phyloP scores from a whole-genome alignment of 1,140 invertebrate genomes.

The Babylonia areolata region DNA sequence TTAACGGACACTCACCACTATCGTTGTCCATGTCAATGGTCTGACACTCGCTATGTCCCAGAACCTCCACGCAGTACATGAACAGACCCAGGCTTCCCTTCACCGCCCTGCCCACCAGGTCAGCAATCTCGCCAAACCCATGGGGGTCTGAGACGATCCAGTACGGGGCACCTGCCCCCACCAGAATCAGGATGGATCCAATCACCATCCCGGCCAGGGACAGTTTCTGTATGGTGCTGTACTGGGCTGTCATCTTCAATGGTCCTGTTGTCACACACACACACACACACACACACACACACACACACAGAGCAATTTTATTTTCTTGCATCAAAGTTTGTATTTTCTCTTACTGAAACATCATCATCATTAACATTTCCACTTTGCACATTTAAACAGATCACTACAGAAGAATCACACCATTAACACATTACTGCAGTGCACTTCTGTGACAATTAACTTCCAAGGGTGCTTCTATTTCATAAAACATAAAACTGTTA shows the following conservation, averaged over 20 bases:
- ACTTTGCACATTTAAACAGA: too few relatives aligned
- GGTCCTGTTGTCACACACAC: too few relatives aligned
- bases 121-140: not conserved
- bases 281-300: too few relatives aligned
- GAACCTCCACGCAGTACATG: not conserved
- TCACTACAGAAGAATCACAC: too few relatives aligned
- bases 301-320: too few relatives aligned
- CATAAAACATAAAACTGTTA: too few relatives aligned
- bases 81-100: not conserved
- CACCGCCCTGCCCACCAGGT: not conserved
- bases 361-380: too few relatives aligned
- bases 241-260: slow-evolving; percentile 1
- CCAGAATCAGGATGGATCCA: slow-evolving; percentile 7
- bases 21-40: not conserved
- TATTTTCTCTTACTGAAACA: too few relatives aligned
- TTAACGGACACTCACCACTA: slow-evolving; percentile 29
- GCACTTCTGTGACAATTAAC: too few relatives aligned
- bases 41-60: not conserved
- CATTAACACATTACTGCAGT: too few relatives aligned
- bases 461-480: too few relatives aligned
- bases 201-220: slow-evolving; percentile 24
- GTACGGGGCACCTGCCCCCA: not conserved
- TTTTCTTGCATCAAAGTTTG: too few relatives aligned
- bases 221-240: slow-evolving; percentile 29
- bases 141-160: slow-evolving; percentile 8